Evolutionary conservation across 2,888 invertebrate species (phyloP).

Genomic region (Oegoconia quadripuncta): DNA sequence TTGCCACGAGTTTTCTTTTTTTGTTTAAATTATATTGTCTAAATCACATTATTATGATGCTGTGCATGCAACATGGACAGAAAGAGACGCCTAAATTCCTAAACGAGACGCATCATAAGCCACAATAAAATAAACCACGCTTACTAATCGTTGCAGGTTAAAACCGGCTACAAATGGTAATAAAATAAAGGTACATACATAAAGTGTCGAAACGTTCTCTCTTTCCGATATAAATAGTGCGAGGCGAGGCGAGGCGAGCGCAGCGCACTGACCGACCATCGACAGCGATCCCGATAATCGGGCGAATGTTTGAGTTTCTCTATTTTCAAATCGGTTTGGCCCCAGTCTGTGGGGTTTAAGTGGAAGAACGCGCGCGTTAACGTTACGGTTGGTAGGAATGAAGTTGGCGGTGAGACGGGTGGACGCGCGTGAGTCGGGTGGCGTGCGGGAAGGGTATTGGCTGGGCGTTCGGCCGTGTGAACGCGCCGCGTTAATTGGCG

Average conservation of each 20-base stretch:
- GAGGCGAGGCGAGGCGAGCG: constrained; percentile 46
- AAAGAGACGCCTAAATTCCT: constrained; percentile 22
- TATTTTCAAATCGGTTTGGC: constrained; percentile 69
- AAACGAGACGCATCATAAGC: constrained; percentile 48
- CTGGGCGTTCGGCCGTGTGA: constrained; percentile 55
- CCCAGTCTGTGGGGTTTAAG: constrained; percentile 39
- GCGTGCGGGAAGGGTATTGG: constrained; percentile 45
- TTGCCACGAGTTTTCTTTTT: no score
- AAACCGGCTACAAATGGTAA: constrained; percentile 76
- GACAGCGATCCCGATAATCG: constrained; percentile 75
- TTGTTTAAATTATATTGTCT: no score
- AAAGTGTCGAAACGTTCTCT: constrained; percentile 70
- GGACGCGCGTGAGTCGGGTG: constrained; percentile 39
- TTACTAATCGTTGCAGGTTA: constrained; percentile 68
- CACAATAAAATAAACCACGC: constrained; percentile 63
- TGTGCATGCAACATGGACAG: constrained; percentile 22
- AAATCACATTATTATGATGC: no score
- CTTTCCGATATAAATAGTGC: constrained; percentile 76
- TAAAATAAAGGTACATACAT: constrained; percentile 71
- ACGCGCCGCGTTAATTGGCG: constrained; percentile 72
- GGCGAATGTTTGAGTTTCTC: constrained; percentile 73
- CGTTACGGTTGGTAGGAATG: constrained; percentile 35
- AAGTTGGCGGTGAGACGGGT: constrained; percentile 32
- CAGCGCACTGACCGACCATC: constrained; percentile 72
- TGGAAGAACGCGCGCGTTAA: constrained; percentile 43